A percentile compares a stretch with the other conserved stretches of the same genome.
Conservation (phyloP, 1,140 invertebrate species). For the Arion vulgaris region DNA sequence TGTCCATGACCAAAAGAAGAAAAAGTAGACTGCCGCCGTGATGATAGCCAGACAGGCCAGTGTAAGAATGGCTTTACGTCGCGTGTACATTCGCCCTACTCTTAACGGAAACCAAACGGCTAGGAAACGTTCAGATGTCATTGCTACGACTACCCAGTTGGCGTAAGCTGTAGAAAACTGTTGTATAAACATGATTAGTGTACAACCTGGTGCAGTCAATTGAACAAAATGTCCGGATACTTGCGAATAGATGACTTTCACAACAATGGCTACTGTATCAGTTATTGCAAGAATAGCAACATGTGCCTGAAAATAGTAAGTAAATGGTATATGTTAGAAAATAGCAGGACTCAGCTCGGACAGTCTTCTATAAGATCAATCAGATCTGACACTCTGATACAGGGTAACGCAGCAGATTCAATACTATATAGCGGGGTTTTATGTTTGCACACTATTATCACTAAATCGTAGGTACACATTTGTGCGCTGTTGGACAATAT, state of each 20-base stretch:
- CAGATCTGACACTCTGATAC: not conserved
- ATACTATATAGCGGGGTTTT: too few relatives aligned
- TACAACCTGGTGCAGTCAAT: slow-evolving; percentile 44
- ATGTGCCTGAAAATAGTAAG: slow-evolving; percentile 39
- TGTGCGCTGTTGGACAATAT: too few relatives aligned
- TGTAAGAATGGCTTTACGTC: slow-evolving; percentile 44
- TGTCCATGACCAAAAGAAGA: slow-evolving; percentile 49
- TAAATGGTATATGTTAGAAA: not conserved
- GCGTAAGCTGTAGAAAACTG: slow-evolving; percentile 55
- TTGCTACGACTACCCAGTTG: slow-evolving; percentile 65
- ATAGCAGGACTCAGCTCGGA: not conserved
- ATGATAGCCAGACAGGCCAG: slow-evolving; percentile 48
- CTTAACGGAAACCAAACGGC: slow-evolving; percentile 63
- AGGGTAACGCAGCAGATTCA: too few relatives aligned
- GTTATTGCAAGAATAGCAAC: slow-evolving; percentile 50
- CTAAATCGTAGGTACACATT: too few relatives aligned
- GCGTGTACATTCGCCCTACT: slow-evolving; percentile 56
- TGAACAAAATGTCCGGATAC: slow-evolving; percentile 43
- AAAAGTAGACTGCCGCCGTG: slow-evolving; percentile 41
- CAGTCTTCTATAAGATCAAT: too few relatives aligned
- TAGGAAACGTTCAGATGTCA: slow-evolving; percentile 62
- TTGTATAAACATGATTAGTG: slow-evolving; percentile 49
- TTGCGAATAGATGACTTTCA: slow-evolving; percentile 51
- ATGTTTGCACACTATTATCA: too few relatives aligned
- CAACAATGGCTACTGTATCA: slow-evolving; percentile 45